Percentiles rank a stretch among this genome's conserved stretches.
Evolutionary conservation across 2,113 vertebrate genomes (phyloP).

Genomic region (Spilogale gracilis): DNA sequence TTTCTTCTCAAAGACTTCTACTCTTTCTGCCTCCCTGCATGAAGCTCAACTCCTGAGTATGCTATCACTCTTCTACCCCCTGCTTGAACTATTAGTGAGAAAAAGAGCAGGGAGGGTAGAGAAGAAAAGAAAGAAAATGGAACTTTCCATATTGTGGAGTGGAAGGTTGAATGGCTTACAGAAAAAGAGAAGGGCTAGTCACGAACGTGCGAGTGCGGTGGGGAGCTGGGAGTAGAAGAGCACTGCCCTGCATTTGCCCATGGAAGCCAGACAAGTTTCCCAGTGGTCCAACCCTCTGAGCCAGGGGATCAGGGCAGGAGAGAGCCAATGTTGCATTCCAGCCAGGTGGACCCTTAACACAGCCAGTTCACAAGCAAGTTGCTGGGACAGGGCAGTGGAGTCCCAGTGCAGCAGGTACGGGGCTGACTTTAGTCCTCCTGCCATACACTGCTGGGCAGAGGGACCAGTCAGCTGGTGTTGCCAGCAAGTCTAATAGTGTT

Average conservation of each 20-base stretch:
- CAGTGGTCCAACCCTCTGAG: neutral
- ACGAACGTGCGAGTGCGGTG: fast-evolving
- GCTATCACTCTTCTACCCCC: neutral
- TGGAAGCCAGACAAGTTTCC: neutral
- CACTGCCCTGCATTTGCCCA: neutral
- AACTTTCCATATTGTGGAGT: neutral
- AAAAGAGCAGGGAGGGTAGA: neutral
- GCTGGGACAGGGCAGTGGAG: neutral
- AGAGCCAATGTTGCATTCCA: neutral
- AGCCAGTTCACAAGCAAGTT: neutral
- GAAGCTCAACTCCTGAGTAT: neutral
- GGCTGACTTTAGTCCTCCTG: neutral
- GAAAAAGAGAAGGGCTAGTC: neutral
- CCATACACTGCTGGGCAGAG: neutral
- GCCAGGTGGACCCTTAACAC: neutral
- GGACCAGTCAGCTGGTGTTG: neutral
- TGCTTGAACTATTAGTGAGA: neutral
- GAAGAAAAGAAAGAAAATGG: neutral
- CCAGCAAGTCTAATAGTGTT: neutral
- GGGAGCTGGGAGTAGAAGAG: fast-evolving
- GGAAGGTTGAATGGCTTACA: neutral
- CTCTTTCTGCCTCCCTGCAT: neutral
- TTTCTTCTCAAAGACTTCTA: neutral
- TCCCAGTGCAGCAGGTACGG: neutral
- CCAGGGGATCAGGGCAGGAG: neutral